These are phyloP conservation scores for Rousettus leschenaultii DNA, from an alignment of 2,113 vertebrate genomes.

Conservation along the genomic window DNA sequence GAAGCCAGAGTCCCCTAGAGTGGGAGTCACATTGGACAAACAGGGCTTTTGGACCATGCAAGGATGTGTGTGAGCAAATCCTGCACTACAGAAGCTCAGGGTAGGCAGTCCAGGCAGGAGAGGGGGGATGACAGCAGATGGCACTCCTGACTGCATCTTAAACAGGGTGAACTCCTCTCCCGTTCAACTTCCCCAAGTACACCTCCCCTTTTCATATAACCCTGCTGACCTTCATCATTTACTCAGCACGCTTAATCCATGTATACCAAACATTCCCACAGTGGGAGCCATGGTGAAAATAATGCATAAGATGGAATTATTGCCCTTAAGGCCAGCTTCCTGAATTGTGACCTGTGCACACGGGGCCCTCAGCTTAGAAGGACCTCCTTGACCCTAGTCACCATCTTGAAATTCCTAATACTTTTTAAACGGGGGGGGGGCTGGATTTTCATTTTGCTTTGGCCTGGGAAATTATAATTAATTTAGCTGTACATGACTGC, in stretches of 20 bases:
- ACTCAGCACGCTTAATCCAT: background rate
- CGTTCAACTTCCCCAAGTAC: background rate
- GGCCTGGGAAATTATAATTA: background rate
- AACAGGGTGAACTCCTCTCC: background rate
- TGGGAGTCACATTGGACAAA: background rate
- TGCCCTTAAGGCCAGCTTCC: background rate
- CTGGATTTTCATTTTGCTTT: background rate
- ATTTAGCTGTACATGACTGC: background rate
- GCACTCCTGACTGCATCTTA: slow-evolving; percentile 11
- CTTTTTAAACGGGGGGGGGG: background rate
- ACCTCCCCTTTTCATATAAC: background rate
- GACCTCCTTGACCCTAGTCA: rapidly evolving
- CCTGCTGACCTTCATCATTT: background rate
- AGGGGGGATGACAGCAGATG: background rate
- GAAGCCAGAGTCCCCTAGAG: background rate
- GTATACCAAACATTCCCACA: background rate
- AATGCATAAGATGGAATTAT: background rate
- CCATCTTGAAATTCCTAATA: background rate
- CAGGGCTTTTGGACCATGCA: background rate
- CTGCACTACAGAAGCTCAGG: background rate
- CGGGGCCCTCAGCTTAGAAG: background rate
- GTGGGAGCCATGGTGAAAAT: background rate
- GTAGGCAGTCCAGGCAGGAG: background rate
- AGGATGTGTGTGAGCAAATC: background rate
- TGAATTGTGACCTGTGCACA: background rate